These are phyloP conservation scores for Pollenia angustigena DNA, from an alignment of 2,888 invertebrate species.

Conservation along the genomic window DNA sequence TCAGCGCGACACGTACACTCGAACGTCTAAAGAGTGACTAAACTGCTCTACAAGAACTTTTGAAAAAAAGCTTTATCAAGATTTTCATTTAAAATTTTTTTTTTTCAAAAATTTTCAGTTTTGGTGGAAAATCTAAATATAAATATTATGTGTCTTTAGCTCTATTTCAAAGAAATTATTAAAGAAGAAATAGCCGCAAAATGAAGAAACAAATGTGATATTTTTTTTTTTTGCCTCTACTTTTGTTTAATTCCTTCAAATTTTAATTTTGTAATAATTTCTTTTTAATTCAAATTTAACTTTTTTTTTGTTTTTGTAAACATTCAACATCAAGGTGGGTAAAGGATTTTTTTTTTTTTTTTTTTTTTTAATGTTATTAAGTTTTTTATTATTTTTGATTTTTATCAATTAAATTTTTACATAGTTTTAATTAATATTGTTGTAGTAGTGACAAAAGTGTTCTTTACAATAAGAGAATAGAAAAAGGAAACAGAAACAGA, in stretches of 20 bases:
- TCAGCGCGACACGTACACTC: constrained; percentile 81
- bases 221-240: background rate
- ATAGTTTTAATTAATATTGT: background rate
- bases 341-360: constrained; percentile 9
- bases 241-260: background rate
- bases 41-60: constrained; percentile 73
- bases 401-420: constrained; percentile 45
- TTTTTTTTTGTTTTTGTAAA: background rate
- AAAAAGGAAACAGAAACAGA: background rate
- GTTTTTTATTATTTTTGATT: constrained; percentile 63
- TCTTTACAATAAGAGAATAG: background rate
- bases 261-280: constrained; percentile 52
- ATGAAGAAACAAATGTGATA: constrained; percentile 44
- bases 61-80: constrained; percentile 64
- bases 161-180: constrained; percentile 59
- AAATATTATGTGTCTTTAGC: constrained; percentile 72
- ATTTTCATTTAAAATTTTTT: constrained; percentile 50
- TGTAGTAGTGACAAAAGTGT: constrained; percentile 8
- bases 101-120: constrained; percentile 40
- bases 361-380: background rate
- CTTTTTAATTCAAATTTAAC: background rate
- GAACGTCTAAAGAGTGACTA: constrained; percentile 81
- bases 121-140: constrained; percentile 71
- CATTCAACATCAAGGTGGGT: constrained; percentile 18
- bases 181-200: constrained; percentile 51